Base-by-base conservation (phyloP, 1,140 invertebrate species). In the Hylaeus anthracinus region DNA sequence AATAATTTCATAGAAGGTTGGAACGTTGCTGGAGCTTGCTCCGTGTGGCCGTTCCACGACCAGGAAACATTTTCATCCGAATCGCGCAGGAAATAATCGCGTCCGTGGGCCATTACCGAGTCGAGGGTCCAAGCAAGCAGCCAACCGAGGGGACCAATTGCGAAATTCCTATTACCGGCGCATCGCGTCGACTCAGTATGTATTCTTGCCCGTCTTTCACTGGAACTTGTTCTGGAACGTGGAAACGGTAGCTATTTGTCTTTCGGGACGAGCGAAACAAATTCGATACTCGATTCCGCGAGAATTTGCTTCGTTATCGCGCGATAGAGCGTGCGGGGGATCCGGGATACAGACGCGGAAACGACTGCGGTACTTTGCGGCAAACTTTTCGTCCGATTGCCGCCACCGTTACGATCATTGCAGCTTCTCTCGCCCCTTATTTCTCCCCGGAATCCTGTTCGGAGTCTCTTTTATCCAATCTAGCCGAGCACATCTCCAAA, bases 381-480 rank as follows among this genome's bases (percentile, higher is more conserved):
- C 60, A 48, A 79, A 79, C 51, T 79, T 66, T 72, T 66, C 51
- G 70, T 53, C 51, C 41, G 51, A 66, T 72, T 73, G 67, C 48
- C 65, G n/a, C 9, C 15, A n/a, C 67, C 63, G 41, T 78, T 78
- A 63, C 76, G 76, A 78, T 78, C 76, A 53, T 78, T 78, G 67
- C 67, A 67, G 45, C 12, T 55, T 72, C 65, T 14, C 9, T 10
- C 26, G 37, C 3, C 51, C 26, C 61, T 65, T 58, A 65, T 56
- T 72, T 66, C 79, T 45, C 37, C 5, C 2, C 15, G 51, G 51
- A 56, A 79, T 76, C 72, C 37, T 14, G 79, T 58, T 75, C 43
- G 15, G n/a, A 75, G 63, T 67, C 72, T 53, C 72, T 67, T 58
- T 74, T 75, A 80, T 75, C 79, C 79, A 69, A 80, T 80, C 63